phyloP scores from a whole-genome alignment of 2,113 vertebrate genomes.

The Chiloscyllium plagiosum region DNA sequence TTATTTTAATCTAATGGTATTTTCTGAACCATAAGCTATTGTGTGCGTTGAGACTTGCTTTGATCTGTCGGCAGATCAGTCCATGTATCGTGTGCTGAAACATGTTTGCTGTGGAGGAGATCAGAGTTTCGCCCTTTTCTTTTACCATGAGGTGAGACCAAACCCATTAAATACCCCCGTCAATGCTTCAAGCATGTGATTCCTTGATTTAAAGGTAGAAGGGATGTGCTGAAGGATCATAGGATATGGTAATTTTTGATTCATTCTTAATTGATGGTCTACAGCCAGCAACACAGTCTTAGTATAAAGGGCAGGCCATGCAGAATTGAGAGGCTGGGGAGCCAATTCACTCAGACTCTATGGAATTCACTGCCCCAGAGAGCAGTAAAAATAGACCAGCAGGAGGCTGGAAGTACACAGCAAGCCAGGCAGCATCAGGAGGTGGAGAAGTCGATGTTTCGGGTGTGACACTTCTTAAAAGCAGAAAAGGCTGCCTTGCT shows the following conservation, averaged over 20 bases:
- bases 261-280: neutral
- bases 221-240: no score
- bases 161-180: neutral
- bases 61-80: conserved; percentile 54
- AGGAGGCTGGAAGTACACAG: no score
- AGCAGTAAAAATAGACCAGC: no score
- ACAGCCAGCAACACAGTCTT: no score
- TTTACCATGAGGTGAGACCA: conserved; percentile 70
- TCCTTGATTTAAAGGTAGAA: neutral
- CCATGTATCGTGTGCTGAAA: conserved; percentile 69
- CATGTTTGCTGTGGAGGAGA: conserved; percentile 90
- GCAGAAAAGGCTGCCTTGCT: no score
- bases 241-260: neutral
- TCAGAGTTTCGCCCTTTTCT: conserved; percentile 84
- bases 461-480: no score
- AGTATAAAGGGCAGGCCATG: no score
- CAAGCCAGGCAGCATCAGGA: no score
- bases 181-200: neutral
- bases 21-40: neutral
- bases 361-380: no score
- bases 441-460: no score
- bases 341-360: no score
- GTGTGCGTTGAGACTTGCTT: neutral
- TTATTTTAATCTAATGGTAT: neutral
- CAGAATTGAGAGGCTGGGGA: no score